These are phyloP conservation scores for Lycopodina hypogea DNA, from an alignment of 37 sponge, comb jelly and placozoan genomes.

Conservation along the genomic window DNA sequence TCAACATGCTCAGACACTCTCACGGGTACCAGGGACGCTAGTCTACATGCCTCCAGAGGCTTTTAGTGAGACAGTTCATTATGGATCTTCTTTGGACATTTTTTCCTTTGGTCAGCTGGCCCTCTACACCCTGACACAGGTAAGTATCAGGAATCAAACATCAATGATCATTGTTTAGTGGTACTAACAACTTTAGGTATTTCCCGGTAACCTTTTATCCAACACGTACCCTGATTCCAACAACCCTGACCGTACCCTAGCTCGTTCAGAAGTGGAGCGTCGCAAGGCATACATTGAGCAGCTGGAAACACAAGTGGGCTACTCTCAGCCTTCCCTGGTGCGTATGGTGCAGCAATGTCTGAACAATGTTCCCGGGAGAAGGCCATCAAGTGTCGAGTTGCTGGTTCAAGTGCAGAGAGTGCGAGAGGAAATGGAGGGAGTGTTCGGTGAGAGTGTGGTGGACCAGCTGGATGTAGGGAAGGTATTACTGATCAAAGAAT, in stretches of 20 bases:
- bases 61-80: background rate
- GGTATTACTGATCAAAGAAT: background rate
- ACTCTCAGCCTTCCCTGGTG: background rate
- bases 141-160: background rate
- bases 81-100: background rate
- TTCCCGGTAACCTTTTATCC: constrained; percentile 17
- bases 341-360: constrained; percentile 6
- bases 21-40: background rate
- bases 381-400: constrained; percentile 7
- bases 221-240: background rate
- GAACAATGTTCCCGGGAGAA: background rate
- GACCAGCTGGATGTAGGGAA: background rate
- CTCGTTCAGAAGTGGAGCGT: constrained; percentile 24
- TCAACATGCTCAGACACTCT: background rate
- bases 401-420: background rate
- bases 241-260: constrained; percentile 1
- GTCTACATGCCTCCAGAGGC: constrained; percentile 21
- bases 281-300: background rate
- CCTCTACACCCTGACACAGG: constrained; percentile 12
- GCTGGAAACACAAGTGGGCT: background rate
- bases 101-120: constrained; percentile 4
- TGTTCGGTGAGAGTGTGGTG: background rate
- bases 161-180: background rate
- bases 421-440: constrained; percentile 12
- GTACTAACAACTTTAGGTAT: background rate